Evolutionary conservation across 2,113 vertebrate species (phyloP).

Genomic region (Recurvirostra avosetta): DNA sequence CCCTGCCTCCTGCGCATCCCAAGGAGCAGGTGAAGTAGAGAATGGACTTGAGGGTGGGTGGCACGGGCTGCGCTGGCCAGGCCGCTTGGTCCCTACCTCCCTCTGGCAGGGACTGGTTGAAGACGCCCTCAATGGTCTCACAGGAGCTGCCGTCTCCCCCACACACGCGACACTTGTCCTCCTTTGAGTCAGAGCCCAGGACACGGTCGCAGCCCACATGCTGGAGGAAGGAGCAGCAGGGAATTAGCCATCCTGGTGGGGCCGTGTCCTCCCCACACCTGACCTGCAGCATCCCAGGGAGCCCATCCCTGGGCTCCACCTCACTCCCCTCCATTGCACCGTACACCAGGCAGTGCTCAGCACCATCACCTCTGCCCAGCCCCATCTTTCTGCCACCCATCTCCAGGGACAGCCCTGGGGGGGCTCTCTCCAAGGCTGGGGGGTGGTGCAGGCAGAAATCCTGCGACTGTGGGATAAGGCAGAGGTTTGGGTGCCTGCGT

Average conservation of each 20-base stretch:
- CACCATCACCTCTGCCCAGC: background rate
- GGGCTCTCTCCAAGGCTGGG: no score
- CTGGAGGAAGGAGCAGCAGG: constrained; percentile 62
- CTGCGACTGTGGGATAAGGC: background rate
- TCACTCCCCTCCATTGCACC: background rate
- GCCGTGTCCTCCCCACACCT: background rate
- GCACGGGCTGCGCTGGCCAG: fast-evolving
- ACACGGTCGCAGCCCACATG: constrained; percentile 96
- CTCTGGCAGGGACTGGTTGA: constrained; percentile 86
- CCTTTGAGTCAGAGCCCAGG: constrained; percentile 89
- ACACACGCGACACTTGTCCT: constrained; percentile 92
- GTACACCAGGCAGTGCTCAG: background rate
- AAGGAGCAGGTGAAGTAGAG: background rate
- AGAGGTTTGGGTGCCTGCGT: fast-evolving
- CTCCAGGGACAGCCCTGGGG: background rate
- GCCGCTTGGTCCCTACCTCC: constrained; percentile 76
- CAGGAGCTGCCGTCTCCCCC: constrained; percentile 93
- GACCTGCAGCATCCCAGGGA: background rate
- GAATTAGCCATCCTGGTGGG: background rate
- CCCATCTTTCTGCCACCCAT: background rate
- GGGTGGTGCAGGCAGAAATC: background rate
- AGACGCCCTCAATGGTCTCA: constrained; percentile 87
- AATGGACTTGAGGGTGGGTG: background rate
- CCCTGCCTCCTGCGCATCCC: background rate
- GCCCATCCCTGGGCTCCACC: background rate